Base-by-base conservation (phyloP, 2,888 invertebrate genomes). In the Rhagonycha lutea region DNA sequence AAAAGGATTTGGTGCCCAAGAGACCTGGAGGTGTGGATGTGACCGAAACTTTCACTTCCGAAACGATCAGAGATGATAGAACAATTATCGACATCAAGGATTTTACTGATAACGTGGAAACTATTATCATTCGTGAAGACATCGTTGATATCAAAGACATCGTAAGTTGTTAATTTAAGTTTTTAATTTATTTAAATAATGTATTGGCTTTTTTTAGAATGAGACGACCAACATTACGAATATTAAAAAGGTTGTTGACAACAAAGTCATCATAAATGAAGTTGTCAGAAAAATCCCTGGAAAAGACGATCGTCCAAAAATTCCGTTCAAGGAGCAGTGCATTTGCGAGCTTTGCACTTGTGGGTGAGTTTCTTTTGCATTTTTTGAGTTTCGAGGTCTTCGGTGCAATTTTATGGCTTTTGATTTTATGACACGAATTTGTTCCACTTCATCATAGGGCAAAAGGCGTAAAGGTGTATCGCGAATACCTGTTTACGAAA, bases 331-430 rank as follows among this genome's bases (percentile, higher is more conserved):
- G 85, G 96, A 96, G 85, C 94, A 95, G 87, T 96, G 96, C 87
- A 95, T 96, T 84, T 96, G 96, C 86, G 95, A 96, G 89, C 93
- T 96, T 79, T 96, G 96, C 87, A 96, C 95, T 84, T 96, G 96
- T 89, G 96, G 96, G 96, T 96, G 88, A 93, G 95, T 92, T 69
- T 29, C n/a, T n/a, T 71, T 72, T 24, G 69, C 29, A 26, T 63
- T 68, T 60, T 69, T 69, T 3, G 23, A 32, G 4, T 65, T 24
- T 2, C 63, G 1, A n/a, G n/a, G n/a, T 47, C n/a, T 47, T 24
- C 8, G 7, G 7, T 14, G 12, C 12, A n/a, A 24, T 24, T 11
- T 65, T 26, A 65, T n/a, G 26, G 63, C 12, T 65, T 65, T 12
- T 65, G 3, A 18, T 65, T 47, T 47, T 9, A 28, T 47, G 47